Evolutionary conservation across 2,113 vertebrate genomes (phyloP).

Genomic region (Paramormyrops kingsleyae): DNA sequence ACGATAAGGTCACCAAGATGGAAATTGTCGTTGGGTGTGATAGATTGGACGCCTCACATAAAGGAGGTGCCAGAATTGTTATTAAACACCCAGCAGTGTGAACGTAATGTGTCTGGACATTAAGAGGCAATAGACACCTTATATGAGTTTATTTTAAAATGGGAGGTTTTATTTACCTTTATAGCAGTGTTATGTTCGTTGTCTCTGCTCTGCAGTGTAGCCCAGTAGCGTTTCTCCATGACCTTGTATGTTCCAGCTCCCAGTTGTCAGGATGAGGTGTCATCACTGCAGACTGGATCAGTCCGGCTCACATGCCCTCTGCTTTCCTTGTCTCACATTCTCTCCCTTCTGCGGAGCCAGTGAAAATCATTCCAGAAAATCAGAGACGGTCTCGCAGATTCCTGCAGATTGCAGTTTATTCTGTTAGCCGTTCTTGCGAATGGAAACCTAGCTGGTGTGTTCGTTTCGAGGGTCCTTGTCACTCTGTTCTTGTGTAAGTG

Average conservation of each 20-base stretch:
- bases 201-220: background rate
- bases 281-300: background rate
- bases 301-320: background rate
- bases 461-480: background rate
- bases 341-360: background rate
- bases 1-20: background rate
- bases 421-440: background rate
- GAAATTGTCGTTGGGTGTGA: background rate
- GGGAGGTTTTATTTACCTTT: background rate
- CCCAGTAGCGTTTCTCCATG: background rate
- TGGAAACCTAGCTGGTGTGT: background rate
- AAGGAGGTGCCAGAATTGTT: background rate
- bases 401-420: background rate
- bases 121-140: background rate
- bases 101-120: background rate
- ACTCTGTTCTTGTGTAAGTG: background rate
- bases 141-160: background rate
- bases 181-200: background rate
- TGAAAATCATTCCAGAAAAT: background rate
- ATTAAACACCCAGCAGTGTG: background rate
- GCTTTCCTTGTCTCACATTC: background rate
- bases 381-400: background rate
- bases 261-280: background rate
- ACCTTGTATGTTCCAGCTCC: background rate
- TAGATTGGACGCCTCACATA: background rate